Percentiles rank a stretch among this genome's conserved stretches.
Evolutionary conservation across 2,888 invertebrate genomes (phyloP).

Genomic region (Spodoptera littoralis): DNA sequence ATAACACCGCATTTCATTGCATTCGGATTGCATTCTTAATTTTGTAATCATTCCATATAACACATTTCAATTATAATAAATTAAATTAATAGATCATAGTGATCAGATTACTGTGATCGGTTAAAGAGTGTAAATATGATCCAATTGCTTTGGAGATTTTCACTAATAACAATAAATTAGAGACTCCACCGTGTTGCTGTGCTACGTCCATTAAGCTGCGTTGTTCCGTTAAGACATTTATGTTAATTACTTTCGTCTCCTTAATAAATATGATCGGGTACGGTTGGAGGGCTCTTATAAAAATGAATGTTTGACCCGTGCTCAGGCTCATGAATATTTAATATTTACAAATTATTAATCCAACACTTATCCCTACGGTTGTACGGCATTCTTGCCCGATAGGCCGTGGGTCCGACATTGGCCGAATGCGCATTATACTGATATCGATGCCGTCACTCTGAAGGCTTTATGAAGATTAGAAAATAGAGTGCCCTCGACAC

Average conservation of each 20-base stretch:
- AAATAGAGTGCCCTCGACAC: conserved; percentile 75
- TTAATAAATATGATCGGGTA: conserved; percentile 83
- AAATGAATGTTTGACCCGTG: conserved; percentile 84
- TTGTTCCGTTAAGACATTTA: conserved; percentile 79
- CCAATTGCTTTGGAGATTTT: conserved; percentile 68
- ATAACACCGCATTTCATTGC: conserved; percentile 43
- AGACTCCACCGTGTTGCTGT: conserved; percentile 64
- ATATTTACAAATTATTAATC: conserved; percentile 88
- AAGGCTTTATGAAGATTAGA: conserved; percentile 84
- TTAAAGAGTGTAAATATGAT: conserved; percentile 67
- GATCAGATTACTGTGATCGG: conserved; percentile 65
- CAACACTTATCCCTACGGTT: conserved; percentile 79
- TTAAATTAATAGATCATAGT: conserved; percentile 70
- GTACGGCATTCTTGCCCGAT: conserved; percentile 73
- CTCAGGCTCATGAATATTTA: conserved; percentile 86
- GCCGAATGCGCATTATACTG: conserved; percentile 67
- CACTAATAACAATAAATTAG: conserved; percentile 70
- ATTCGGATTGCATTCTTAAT: conserved; percentile 57
- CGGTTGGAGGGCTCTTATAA: conserved; percentile 80
- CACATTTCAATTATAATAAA: conserved; percentile 67
- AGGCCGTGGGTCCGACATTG: conserved; percentile 62
- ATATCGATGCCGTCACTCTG: conserved; percentile 78
- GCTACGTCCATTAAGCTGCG: conserved; percentile 63
- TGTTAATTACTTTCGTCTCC: conserved; percentile 85
- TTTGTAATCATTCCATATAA: conserved; percentile 53